Base-by-base conservation (phyloP, 2,888 invertebrate genomes). In the Heliconius ethilla region DNA sequence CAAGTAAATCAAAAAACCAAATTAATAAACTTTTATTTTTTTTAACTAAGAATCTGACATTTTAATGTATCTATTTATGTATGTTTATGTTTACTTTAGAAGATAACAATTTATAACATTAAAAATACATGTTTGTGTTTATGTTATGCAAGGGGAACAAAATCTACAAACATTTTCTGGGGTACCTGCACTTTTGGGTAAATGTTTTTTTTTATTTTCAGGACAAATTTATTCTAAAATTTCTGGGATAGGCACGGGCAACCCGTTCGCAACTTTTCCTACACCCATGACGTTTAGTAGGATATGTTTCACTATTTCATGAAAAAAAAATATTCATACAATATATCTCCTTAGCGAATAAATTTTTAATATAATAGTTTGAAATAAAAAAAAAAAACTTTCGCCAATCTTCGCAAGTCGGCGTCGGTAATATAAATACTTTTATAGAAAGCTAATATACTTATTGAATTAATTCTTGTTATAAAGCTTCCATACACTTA, bases 1-100 rank as follows among this genome's bases (percentile, higher is more conserved):
- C 0, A 90, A 92, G 85, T 87, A 91, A 80, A 77, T 73, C 76
- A 70, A 69, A n/a, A 80, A 77, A 74, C 76, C 66, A 69, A n/a
- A 67, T 37, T 22, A 55, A 37, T 18, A 65, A 29, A 5, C 11
- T 70, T 25, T 33, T 18, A 25, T 27, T 27, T 27, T 27, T 27
- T 27, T 27, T 70, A 29, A 29, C 29, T 3, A 29, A 29, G 29
- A 29, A 2, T 7, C 22, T 27, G 10, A 70, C 0, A 29, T 37
- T 40, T 40, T 4, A 67, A 25, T 67, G 13, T 67, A 37, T 67
- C n/a, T 66, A 66, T 11, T 3, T 22, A 66, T 33, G 4, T 29
- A 22, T 22, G 33, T n/a, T 10, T 11, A 13, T 27, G 13, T 13
- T 67, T 66, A 37, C n/a, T 18, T 66, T 4, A n/a, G 1, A 45